phyloP scores from a whole-genome alignment of 1,140 invertebrate genomes.

The Samia ricini region DNA sequence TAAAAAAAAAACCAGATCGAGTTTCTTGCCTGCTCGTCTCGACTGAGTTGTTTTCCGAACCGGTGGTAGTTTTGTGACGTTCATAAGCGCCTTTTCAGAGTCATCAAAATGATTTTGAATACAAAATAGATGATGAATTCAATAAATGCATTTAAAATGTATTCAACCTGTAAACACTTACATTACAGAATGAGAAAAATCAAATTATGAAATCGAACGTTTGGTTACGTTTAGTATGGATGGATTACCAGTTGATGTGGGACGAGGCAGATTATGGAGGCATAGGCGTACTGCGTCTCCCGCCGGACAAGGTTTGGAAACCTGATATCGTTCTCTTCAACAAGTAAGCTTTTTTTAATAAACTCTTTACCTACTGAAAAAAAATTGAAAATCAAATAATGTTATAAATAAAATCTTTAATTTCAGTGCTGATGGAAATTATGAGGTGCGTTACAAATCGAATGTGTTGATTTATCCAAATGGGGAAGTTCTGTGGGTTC shows the following conservation, averaged over 20 bases:
- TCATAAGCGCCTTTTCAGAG: no score
- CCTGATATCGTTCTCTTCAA: slow-evolving; percentile 99
- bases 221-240: slow-evolving; percentile 98
- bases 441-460: slow-evolving; percentile 97
- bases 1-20: no score
- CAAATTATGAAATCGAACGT: slow-evolving; percentile 99
- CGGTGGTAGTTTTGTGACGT: no score
- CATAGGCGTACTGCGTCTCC: slow-evolving; percentile 95
- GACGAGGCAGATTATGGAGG: slow-evolving; percentile 98
- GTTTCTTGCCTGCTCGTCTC: no score
- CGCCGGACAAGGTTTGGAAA: slow-evolving; percentile 99
- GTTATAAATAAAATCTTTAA: neutral
- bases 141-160: no score
- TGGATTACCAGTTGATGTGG: slow-evolving; percentile 98
- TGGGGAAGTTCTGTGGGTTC: slow-evolving; percentile 97
- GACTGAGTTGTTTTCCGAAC: no score
- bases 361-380: neutral
- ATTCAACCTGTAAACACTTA: neutral
- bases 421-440: slow-evolving; percentile 96
- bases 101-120: no score
- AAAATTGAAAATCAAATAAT: neutral
- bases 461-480: slow-evolving; percentile 97
- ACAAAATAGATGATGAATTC: no score
- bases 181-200: slow-evolving; percentile 96
- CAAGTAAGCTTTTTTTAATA: slow-evolving; percentile 86